Base-by-base conservation (phyloP, 2,888 invertebrate species). In the Pyrochroa serraticornis region DNA sequence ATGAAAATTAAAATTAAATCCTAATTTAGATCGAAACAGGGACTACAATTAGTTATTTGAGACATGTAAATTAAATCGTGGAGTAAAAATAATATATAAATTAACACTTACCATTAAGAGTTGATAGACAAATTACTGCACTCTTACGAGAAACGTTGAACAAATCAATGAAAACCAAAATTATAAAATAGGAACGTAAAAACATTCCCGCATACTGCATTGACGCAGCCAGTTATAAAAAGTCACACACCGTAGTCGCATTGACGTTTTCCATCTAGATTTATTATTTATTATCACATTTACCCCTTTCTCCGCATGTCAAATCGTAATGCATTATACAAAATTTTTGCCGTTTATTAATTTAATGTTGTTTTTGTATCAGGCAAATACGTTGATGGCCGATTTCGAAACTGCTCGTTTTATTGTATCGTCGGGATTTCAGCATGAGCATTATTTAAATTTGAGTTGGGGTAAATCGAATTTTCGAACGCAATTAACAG, bases 51-150 rank as follows among this genome's bases (percentile, higher is more conserved):
- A 7, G 6, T 12, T 9, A 3, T n/a, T 30, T 22, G 30, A 43
- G 30, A 10, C 30, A 8, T 31, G 31, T 43, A 31, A 34, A 31
- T 12, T 6, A 38, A 31, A 1, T 32, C 38, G 10, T 33, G 9
- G 6, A 7, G 6, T 22, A 60, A 57, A 43, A 44, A 36, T 13
- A 12, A 34, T 48, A 62, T 37, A 55, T 32, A 51, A 22, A n/a
- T 43, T 6, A 45, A 41, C 37, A 59, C 63, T 63, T 46, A 63
- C 63, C 63, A 50, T 63, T 61, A 49, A 63, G 43, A 44, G 53
- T 56, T 7, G 52, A 39, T 44, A 56, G 46, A 50, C 53, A 58
- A 36, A 56, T 50, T 14, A 58, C 56, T 12, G 13, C 35, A 22
- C 22, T 8, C 30, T 41, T 42, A 6, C 14, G 35, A 35, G 35